Evolutionary conservation across 2,113 vertebrate species (phyloP), one percentile per base, ranked within the genome.

Genomic region (Cromileptes altivelis): DNA sequence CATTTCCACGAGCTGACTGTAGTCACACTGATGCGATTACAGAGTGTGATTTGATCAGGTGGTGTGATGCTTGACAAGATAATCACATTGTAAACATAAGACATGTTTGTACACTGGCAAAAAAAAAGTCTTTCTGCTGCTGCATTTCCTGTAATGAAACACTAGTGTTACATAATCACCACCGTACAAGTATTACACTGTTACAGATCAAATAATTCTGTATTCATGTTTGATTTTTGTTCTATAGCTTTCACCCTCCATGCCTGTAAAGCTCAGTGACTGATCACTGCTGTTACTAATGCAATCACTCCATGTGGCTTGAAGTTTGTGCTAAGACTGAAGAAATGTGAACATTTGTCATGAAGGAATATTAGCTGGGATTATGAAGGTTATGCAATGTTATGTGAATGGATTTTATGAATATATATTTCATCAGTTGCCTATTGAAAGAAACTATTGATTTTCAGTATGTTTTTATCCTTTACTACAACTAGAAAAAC

Each of bases 221-320:
- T 37, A 21, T 69, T 37, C 0, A 25, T 4, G 12, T 70, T 30
- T 27, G 2, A n/a, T 40, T 37, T 33, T 27, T 14, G 11, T 50
- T 45, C 3, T 68, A 45, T 69, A 15, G 58, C 68, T 69, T 78
- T 80, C 75, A 60, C 74, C 85, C 71, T 78, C 87, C 21, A 0
- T n/a, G 37, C 64, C 56, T 52, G 52, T 8, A 45, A 21, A 75
- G 47, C 30, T 14, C 57, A 50, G 42, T 75, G 80, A 53, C 77
- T 57, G 65, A 72, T 63, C n/a, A 52, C 75, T 72, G 77, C 56
- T 88, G 52, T 75, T 70, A 40, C 52, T 71, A 70, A 86, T 87
- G 83, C 85, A 87, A 89, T 87, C 81, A 57, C 63, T 52, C 45
- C 70, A 58, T 45, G 15, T 62, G 85, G 25, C 88, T 82, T 80